These are phyloP conservation scores for Limanda limanda DNA, from an alignment of 2,113 vertebrate species.

Conservation along the genomic window DNA sequence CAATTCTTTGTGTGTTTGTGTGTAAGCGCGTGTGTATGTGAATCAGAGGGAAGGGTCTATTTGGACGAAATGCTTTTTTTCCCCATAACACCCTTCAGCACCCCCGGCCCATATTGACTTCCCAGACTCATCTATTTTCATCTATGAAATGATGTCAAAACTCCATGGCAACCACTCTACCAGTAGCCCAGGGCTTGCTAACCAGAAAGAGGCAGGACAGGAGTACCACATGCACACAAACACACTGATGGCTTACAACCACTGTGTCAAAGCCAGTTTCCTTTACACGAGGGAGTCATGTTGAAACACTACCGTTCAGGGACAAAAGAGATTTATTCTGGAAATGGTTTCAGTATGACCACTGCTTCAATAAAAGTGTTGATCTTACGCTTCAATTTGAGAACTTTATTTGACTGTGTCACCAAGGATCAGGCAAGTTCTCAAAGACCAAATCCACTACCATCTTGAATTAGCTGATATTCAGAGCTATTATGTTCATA, in stretches of 20 bases:
- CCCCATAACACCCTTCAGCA: constrained; percentile 72
- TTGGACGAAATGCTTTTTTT: constrained; percentile 59
- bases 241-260: constrained; percentile 50
- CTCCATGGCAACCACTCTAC: constrained; percentile 75
- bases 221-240: constrained; percentile 15
- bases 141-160: constrained; percentile 80
- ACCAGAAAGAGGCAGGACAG: constrained; percentile 57
- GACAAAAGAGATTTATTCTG: not conserved
- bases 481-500: no score
- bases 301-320: not conserved
- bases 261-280: constrained; percentile 44
- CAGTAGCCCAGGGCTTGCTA: constrained; percentile 65
- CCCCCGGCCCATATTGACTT: constrained; percentile 74
- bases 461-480: no score
- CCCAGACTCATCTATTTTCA: constrained; percentile 80
- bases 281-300: constrained; percentile 30
- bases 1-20: constrained; percentile 20
- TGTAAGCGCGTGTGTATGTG: constrained; percentile 25
- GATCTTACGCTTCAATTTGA: no score
- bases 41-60: constrained; percentile 65
- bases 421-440: no score
- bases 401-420: no score
- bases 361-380: no score
- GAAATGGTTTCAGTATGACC: not conserved
- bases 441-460: no score